phyloP scores from a whole-genome alignment of 2,797 vertebrate genomes.

The Galagoides demidoff region DNA sequence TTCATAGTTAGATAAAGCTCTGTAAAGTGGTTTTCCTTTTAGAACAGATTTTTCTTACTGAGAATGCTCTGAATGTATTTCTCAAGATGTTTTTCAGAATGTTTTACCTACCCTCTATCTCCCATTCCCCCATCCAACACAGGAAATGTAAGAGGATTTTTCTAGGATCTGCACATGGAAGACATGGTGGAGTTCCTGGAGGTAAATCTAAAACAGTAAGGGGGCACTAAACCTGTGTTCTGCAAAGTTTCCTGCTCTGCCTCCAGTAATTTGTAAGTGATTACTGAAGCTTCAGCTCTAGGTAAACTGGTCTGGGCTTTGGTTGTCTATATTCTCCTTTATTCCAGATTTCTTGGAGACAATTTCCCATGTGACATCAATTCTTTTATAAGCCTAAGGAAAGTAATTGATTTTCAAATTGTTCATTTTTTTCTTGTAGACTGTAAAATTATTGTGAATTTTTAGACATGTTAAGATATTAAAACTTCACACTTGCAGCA shows the following conservation, averaged over 20 bases:
- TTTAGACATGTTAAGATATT: constrained; percentile 19
- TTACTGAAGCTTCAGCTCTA: neutral
- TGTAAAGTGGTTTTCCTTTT: neutral
- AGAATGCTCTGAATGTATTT: neutral
- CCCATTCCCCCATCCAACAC: neutral
- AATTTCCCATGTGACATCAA: neutral
- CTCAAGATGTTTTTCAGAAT: neutral
- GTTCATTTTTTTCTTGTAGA: neutral
- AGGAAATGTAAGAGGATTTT: neutral
- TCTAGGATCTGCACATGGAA: neutral
- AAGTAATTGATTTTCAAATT: neutral
- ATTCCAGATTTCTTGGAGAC: neutral
- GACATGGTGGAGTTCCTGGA: neutral
- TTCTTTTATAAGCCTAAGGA: neutral
- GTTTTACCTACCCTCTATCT: neutral
- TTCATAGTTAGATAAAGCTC: neutral
- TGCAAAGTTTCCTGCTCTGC: neutral
- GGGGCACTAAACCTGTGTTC: neutral
- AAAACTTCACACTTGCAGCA: neutral
- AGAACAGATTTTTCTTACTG: neutral
- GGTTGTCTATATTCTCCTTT: neutral
- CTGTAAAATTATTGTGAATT: neutral
- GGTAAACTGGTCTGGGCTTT: neutral
- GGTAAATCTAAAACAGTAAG: neutral
- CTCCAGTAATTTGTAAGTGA: neutral